Evolutionary conservation across 2,797 vertebrate species (phyloP).

Genomic region (Notolabrus celidotus): DNA sequence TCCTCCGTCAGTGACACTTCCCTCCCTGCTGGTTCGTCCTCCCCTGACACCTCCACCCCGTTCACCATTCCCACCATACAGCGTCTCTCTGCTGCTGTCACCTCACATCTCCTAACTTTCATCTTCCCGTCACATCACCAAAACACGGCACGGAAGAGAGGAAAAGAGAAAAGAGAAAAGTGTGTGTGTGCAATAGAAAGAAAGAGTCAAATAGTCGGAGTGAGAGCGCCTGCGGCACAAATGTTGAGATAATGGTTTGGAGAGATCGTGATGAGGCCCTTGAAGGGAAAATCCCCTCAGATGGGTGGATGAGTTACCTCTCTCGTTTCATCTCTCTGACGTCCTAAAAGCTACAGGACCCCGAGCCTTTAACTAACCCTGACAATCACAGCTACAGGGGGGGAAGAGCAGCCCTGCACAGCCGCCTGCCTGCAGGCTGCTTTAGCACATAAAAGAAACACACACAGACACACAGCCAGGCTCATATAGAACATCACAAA

Average conservation of each 20-base stretch:
- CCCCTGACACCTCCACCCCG: slow-evolving; percentile 33
- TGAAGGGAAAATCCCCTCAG: slow-evolving; percentile 65
- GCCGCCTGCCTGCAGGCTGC: slow-evolving; percentile 52
- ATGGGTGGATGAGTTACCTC: slow-evolving; percentile 66
- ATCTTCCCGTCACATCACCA: slow-evolving; percentile 46
- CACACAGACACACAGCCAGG: slow-evolving; percentile 33
- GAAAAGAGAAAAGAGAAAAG: slow-evolving; percentile 26
- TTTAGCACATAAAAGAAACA: slow-evolving; percentile 50
- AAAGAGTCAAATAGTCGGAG: slow-evolving; percentile 47
- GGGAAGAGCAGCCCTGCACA: slow-evolving; percentile 42
- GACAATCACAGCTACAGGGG: slow-evolving; percentile 59
- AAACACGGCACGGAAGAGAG: slow-evolving; percentile 40
- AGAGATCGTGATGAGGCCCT: slow-evolving; percentile 65
- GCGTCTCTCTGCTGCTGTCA: slow-evolving; percentile 52
- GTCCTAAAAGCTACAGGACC: slow-evolving; percentile 64
- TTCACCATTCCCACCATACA: slow-evolving; percentile 25
- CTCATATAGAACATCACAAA: slow-evolving; percentile 38
- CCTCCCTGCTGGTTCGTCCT: slow-evolving; percentile 9
- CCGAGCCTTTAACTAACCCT: slow-evolving; percentile 70
- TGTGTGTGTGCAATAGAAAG: slow-evolving; percentile 26
- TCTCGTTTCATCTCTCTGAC: slow-evolving; percentile 57
- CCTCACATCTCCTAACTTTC: slow-evolving; percentile 55
- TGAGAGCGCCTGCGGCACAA: slow-evolving; percentile 63
- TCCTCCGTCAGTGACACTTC: slow-evolving; percentile 5
- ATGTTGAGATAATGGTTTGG: slow-evolving; percentile 78